Evolutionary conservation across 2,797 vertebrate genomes (phyloP).

Genomic region (Sebastes ruberrimus): DNA sequence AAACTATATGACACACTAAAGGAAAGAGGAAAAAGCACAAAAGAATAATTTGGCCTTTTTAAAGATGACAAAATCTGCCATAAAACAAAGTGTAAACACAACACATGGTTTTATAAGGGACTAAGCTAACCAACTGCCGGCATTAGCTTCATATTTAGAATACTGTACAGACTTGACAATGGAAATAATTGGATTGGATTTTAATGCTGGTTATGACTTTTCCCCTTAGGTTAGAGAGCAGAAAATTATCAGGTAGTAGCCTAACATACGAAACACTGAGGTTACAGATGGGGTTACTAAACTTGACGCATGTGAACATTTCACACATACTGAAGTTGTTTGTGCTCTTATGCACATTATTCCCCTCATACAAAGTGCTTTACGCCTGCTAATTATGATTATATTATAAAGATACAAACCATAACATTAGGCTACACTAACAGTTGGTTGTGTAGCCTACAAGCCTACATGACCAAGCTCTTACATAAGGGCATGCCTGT

Average conservation of each 20-base stretch:
- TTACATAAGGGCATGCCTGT: neutral
- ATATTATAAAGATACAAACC: constrained; percentile 26
- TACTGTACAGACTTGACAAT: neutral
- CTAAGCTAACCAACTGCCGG: neutral
- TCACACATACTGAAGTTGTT: constrained; percentile 39
- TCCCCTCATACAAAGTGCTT: constrained; percentile 26
- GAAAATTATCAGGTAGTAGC: neutral
- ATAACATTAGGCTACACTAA: neutral
- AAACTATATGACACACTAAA: too few relatives aligned
- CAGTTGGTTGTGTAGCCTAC: neutral
- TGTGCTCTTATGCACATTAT: constrained; percentile 12
- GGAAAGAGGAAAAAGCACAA: too few relatives aligned
- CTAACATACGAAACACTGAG: neutral
- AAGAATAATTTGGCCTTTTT: too few relatives aligned
- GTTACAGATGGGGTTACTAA: neutral
- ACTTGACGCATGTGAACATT: neutral
- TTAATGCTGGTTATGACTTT: neutral
- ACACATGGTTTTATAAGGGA: neutral
- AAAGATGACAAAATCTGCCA: neutral
- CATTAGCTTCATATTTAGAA: neutral
- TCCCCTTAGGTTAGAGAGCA: neutral
- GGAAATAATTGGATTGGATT: neutral
- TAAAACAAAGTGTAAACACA: neutral
- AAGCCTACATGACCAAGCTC: constrained; percentile 1
- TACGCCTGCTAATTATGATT: constrained; percentile 27